Conservation (phyloP, 37 sponge, comb jelly and placozoan species). For the Petrosia ficiformis region DNA sequence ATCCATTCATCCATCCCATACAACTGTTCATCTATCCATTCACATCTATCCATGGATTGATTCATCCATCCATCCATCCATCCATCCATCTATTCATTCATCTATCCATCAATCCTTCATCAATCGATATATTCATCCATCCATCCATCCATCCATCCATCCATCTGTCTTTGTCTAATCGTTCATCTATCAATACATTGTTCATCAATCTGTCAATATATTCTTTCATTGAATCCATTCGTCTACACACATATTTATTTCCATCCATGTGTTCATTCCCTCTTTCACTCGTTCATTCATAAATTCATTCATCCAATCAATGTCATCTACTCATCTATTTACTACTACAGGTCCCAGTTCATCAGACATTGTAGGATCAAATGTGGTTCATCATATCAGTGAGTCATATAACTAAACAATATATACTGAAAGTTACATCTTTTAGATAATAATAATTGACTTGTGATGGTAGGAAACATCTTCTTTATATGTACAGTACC, state of each 20-base stretch:
- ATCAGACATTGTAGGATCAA: conserved; percentile 36
- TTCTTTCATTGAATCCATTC: background rate
- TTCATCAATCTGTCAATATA: background rate
- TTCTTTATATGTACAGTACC: no score
- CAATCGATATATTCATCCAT: no score
- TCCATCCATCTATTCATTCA: no score
- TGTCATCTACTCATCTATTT: background rate
- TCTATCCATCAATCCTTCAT: no score
- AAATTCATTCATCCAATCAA: background rate
- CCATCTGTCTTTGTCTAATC: background rate
- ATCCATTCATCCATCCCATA: no score
- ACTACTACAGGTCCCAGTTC: conserved; percentile 30
- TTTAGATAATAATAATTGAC: no score
- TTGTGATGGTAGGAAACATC: no score
- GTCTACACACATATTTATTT: background rate
- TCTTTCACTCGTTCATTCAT: background rate
- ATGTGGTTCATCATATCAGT: conserved; percentile 65
- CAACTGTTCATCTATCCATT: no score
- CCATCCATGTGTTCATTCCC: background rate
- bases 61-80: no score
- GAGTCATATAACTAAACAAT: conserved; percentile 17
- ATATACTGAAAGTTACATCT: no score
- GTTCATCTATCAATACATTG: background rate
- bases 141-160: no score
- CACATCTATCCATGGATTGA: no score